Evolutionary conservation across 2,888 invertebrate species (phyloP).

Genomic region (Ditula angustiorana): DNA sequence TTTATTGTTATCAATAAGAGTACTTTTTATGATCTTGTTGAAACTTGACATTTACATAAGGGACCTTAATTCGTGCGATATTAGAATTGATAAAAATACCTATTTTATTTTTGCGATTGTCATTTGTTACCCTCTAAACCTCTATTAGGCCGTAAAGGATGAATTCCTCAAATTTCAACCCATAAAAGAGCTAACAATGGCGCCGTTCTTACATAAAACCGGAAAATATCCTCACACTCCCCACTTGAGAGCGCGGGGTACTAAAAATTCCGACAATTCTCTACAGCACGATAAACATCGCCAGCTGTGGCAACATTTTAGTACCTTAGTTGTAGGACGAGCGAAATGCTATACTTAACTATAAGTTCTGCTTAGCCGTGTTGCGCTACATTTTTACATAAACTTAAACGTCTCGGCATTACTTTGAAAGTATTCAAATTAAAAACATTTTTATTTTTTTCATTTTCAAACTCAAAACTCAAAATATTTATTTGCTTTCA

Average conservation of each 20-base stretch:
- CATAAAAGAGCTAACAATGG: constrained; percentile 26
- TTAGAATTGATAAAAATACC: not conserved
- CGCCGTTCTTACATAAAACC: constrained; percentile 6
- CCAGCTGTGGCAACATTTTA: constrained; percentile 19
- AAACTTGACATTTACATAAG: not conserved
- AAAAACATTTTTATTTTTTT: too few species aligned
- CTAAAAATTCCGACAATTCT: constrained; percentile 22
- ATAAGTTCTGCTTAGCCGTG: too few species aligned
- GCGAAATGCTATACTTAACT: not conserved
- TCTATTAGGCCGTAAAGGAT: constrained; percentile 2
- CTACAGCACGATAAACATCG: constrained; percentile 5
- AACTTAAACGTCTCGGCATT: too few species aligned
- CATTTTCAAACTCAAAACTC: too few species aligned
- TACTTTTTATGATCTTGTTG: too few species aligned
- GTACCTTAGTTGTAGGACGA: not conserved
- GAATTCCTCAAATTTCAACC: constrained; percentile 22
- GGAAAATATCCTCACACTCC: constrained; percentile 7
- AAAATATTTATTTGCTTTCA: too few species aligned
- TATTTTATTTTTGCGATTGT: not conserved
- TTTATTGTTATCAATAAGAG: too few species aligned
- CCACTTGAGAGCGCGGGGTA: constrained; percentile 8
- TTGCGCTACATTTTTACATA: not conserved
- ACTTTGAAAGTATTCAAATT: too few species aligned
- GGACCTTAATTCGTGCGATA: not conserved
- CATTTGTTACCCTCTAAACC: constrained; percentile 10